Conservation (phyloP, 2,888 invertebrate species). For the Dryobotodes eremita region DNA sequence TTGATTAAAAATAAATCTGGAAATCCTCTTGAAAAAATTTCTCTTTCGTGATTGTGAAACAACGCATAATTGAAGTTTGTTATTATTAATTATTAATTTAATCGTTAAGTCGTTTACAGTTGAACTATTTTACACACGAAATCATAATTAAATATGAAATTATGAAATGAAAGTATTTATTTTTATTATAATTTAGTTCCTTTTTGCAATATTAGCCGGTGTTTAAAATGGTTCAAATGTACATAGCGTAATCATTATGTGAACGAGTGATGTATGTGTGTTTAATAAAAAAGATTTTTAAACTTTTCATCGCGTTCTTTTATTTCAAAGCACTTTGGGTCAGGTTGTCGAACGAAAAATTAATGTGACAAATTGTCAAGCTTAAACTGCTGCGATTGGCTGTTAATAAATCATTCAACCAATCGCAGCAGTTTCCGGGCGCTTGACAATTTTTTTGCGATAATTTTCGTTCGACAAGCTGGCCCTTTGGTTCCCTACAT, state of each 20-base stretch:
- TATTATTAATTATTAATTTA: conserved; percentile 58
- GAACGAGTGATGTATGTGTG: conserved; percentile 80
- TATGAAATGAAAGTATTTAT: conserved; percentile 52
- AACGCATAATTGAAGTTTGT: conserved; percentile 62
- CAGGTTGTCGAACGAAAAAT: background rate
- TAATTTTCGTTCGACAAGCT: too few relatives aligned
- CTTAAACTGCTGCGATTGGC: too few relatives aligned
- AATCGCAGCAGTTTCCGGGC: too few relatives aligned
- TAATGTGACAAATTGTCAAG: too few relatives aligned
- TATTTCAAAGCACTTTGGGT: background rate
- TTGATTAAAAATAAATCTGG: background rate
- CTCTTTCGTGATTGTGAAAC: conserved; percentile 24
- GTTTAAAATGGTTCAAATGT: conserved; percentile 65
- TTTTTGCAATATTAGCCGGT: conserved; percentile 37
- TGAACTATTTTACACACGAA: conserved; percentile 60
- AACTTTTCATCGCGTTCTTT: conserved; percentile 66
- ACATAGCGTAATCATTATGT: conserved; percentile 61
- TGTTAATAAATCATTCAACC: too few relatives aligned
- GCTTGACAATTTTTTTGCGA: too few relatives aligned
- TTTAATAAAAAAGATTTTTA: conserved; percentile 83
- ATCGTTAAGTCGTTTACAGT: conserved; percentile 60
- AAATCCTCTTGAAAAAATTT: conserved; percentile 1
- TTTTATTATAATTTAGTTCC: conserved; percentile 60
- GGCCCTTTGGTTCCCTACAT: background rate
- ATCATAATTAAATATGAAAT: conserved; percentile 18